Conservation (phyloP, 2,797 vertebrate genomes). For the Crenuchus spilurus region DNA sequence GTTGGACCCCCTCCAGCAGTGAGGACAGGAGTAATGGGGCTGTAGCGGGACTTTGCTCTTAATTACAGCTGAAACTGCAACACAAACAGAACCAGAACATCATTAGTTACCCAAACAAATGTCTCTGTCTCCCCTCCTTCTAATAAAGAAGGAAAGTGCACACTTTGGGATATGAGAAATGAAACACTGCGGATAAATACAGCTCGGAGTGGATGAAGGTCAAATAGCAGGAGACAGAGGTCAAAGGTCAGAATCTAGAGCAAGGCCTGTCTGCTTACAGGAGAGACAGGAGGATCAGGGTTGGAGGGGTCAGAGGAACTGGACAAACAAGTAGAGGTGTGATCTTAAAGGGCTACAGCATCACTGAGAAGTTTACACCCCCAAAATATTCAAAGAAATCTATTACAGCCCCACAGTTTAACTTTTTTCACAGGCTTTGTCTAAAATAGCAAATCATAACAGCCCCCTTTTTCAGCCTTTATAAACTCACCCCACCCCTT, state of each 20-base stretch:
- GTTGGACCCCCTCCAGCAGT: conserved; percentile 60
- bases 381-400: background rate
- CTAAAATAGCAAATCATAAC: too few relatives aligned
- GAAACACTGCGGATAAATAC: conserved; percentile 65
- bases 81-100: conserved; percentile 70
- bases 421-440: too few relatives aligned
- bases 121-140: conserved; percentile 63
- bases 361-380: background rate
- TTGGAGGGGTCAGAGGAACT: background rate
- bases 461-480: too few relatives aligned
- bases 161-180: conserved; percentile 39
- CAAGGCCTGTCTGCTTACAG: conserved; percentile 40
- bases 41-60: conserved; percentile 65
- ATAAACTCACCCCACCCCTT: too few relatives aligned
- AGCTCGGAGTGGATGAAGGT: conserved; percentile 66
- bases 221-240: conserved; percentile 56
- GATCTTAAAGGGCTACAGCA: too few relatives aligned
- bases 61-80: conserved; percentile 68
- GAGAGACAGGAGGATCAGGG: background rate
- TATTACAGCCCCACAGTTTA: background rate
- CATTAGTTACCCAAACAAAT: conserved; percentile 72
- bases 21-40: conserved; percentile 24
- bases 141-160: conserved; percentile 62
- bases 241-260: conserved; percentile 59
- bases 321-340: background rate